Evolutionary conservation across 2,113 vertebrate genomes (phyloP).

Genomic region (Nothocercus nigrocapillus): DNA sequence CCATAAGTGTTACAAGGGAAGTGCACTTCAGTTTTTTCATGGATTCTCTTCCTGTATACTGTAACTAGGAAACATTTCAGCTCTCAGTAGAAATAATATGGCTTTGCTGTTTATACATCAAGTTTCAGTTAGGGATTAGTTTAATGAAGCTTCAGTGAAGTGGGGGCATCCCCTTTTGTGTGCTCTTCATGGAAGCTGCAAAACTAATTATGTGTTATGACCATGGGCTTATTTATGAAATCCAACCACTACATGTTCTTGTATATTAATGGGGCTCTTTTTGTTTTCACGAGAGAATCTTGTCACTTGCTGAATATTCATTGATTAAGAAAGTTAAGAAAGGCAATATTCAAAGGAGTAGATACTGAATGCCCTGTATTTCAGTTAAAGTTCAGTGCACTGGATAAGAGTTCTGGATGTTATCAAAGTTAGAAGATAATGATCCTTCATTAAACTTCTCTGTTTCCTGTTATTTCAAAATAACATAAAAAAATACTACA

Average conservation of each 20-base stretch:
- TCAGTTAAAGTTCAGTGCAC: background rate
- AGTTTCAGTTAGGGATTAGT: background rate
- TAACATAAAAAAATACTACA: background rate
- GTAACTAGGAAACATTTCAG: background rate
- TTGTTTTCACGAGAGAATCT: background rate
- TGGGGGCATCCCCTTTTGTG: background rate
- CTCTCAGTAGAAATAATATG: background rate
- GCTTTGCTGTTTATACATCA: background rate
- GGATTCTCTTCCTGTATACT: slow-evolving; percentile 16
- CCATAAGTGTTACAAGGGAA: background rate
- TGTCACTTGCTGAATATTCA: background rate
- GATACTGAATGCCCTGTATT: background rate
- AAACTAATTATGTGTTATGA: background rate
- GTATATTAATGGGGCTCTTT: background rate
- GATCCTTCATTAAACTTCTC: background rate
- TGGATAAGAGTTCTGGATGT: background rate
- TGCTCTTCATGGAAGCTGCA: background rate
- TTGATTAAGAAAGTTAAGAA: background rate
- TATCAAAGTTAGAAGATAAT: background rate
- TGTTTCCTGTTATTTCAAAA: background rate
- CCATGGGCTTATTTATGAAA: background rate
- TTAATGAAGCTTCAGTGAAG: background rate
- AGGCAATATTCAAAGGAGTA: background rate
- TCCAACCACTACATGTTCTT: background rate
- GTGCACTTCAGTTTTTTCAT: background rate